phyloP scores from a whole-genome alignment of 2,113 vertebrate genomes.

The human (Homo sapiens) region GRCh38 chr12:1030501-1031000 shows the following conservation, averaged over 20 bases:
- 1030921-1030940: background rate
- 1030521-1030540: too few species aligned
- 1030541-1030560: too few species aligned
- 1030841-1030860: background rate
- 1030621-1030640: too few species aligned
- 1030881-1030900: background rate
- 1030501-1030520: too few species aligned
- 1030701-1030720: background rate
- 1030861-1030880: background rate
- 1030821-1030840: background rate
- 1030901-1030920: background rate
- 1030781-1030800: background rate
- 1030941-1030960: background rate
- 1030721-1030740: background rate
- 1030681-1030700: background rate
- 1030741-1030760: background rate
- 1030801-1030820: background rate
- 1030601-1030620: too few species aligned
- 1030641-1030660: too few species aligned
- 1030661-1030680: too few species aligned
- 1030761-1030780: background rate
- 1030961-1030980: background rate
- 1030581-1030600: too few species aligned
- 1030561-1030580: too few species aligned
- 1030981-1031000: background rate